Percentiles rank a stretch among this genome's conserved stretches.
Evolutionary conservation across 1,140 invertebrate species (phyloP).

Genomic region (Zaprionus tsacasi): DNA sequence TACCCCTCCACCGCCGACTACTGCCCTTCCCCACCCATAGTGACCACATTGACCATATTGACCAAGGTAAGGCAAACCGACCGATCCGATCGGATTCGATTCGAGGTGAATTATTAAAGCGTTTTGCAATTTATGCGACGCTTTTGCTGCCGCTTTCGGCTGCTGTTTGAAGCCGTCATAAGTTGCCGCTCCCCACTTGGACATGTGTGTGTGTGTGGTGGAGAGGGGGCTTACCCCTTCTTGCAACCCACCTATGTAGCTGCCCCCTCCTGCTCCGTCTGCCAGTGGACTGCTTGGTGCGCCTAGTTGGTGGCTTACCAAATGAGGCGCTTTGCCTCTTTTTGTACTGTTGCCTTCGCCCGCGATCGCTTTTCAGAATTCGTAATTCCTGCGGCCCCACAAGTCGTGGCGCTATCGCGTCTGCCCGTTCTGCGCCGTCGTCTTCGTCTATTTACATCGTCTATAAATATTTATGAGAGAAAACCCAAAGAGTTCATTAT

Average conservation of each 20-base stretch:
- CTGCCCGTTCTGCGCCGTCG: slow-evolving; percentile 4
- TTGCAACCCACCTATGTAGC: not conserved
- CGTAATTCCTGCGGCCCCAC: slow-evolving; percentile 70
- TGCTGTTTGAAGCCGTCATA: slow-evolving; percentile 74
- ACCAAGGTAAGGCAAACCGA: slow-evolving; percentile 13
- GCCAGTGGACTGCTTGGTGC: slow-evolving; percentile 24
- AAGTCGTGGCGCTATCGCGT: slow-evolving; percentile 59
- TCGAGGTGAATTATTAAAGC: slow-evolving; percentile 76
- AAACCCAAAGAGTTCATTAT: slow-evolving; percentile 68
- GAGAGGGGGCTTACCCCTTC: not conserved
- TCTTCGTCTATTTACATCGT: slow-evolving; percentile 58
- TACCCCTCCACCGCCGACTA: not conserved
- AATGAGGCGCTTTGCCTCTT: slow-evolving; percentile 65
- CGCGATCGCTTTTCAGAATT: slow-evolving; percentile 51
- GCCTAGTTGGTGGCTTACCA: slow-evolving; percentile 77
- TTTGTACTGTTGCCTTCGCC: slow-evolving; percentile 51
- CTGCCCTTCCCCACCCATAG: not conserved
- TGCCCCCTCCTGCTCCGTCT: not conserved
- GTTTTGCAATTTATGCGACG: slow-evolving; percentile 76
- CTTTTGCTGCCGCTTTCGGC: slow-evolving; percentile 45
- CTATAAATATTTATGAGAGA: slow-evolving; percentile 77
- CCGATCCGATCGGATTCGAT: slow-evolving; percentile 10
- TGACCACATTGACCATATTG: slow-evolving; percentile 58
- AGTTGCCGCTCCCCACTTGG: slow-evolving; percentile 38
- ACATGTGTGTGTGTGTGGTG: too few species aligned